Evolutionary conservation across 2,797 vertebrate genomes (phyloP), one percentile per base, ranked within the genome.

Genomic region (Miichthys miiuy): DNA sequence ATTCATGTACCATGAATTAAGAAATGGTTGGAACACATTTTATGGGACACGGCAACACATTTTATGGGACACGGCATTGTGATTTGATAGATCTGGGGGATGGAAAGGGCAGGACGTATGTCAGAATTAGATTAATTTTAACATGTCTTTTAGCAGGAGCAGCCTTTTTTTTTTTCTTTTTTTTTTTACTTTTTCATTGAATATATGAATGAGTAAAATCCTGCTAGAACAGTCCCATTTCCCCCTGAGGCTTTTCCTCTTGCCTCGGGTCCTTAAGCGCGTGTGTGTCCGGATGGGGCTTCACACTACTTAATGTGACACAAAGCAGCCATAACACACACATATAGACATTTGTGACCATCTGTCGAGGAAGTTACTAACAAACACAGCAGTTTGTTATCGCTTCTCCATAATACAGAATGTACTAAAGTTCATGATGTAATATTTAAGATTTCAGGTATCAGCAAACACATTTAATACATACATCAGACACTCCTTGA

Each of bases 311-410:
- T 72, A 41, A 71, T 80, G 47, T 82, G 66, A 82, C 72, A 62
- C 67, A 27, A 57, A 79, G 80, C 51, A 52, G 58, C 70, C 70
- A 67, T 56, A 74, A 77, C 46, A 56, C 46, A 78, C 46, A 78
- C 10, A 42, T 20, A 42, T 12, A 73, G 54, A 51, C 41, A 67
- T n/a, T 21, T 77, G 52, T 58, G 56, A 7, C 20, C 7, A 64
- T 64, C 57, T 76, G 48, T 21, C 13, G 23, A 21, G 12, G 30
- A 8, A 58, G 21, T 46, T 51, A 9, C 52, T n/a, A 2, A n/a
- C 8, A 38, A 38, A 38, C 34, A 30, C 44, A 18, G 13, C 66
- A 64, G 1, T 38, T n/a, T 67, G 34, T 44, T 11, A 14, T 55
- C 17, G 11, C 17, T 18, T 47, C 4, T 44, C 42, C 11, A 46